Evolutionary conservation across 2,113 vertebrate species (phyloP).

Genomic region (Alethe diademata): DNA sequence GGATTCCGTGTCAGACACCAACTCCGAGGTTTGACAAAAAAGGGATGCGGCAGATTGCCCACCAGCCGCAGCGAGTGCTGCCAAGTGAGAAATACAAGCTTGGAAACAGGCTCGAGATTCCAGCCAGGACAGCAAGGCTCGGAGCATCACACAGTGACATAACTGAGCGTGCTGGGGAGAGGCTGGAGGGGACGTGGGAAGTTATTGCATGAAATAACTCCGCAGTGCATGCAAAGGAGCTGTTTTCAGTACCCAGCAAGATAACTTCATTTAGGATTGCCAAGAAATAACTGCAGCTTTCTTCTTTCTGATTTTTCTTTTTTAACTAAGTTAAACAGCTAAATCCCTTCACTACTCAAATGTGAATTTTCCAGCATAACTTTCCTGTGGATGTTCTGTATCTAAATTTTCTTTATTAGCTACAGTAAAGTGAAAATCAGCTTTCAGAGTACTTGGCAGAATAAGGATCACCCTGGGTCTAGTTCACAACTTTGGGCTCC

Average conservation of each 20-base stretch:
- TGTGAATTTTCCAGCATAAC: neutral
- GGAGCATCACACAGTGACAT: conserved; percentile 57
- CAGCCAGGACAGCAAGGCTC: conserved; percentile 62
- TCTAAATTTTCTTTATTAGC: neutral
- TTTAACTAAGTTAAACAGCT: neutral
- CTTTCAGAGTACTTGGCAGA: neutral
- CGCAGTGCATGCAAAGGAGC: conserved; percentile 9
- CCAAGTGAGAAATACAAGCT: conserved; percentile 68
- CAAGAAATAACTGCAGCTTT: neutral
- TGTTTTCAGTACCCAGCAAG: neutral
- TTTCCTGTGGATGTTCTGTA: neutral
- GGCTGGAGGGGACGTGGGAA: conserved; percentile 42
- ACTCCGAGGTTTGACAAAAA: conserved; percentile 52
- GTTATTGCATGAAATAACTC: conserved; percentile 2
- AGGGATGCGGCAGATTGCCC: conserved; percentile 61
- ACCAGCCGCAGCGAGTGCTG: conserved; percentile 59
- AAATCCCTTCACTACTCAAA: neutral
- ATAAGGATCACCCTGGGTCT: neutral
- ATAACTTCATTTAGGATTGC: neutral
- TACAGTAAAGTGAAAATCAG: neutral
- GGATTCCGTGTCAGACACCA: conserved; percentile 42
- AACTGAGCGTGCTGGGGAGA: conserved; percentile 17
- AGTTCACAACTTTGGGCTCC: neutral
- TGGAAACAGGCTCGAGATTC: conserved; percentile 56
- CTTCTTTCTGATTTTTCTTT: neutral